phyloP scores from a whole-genome alignment of 64 coral and sea anemone genomes.

The Catalaphyllia jardinei region DNA sequence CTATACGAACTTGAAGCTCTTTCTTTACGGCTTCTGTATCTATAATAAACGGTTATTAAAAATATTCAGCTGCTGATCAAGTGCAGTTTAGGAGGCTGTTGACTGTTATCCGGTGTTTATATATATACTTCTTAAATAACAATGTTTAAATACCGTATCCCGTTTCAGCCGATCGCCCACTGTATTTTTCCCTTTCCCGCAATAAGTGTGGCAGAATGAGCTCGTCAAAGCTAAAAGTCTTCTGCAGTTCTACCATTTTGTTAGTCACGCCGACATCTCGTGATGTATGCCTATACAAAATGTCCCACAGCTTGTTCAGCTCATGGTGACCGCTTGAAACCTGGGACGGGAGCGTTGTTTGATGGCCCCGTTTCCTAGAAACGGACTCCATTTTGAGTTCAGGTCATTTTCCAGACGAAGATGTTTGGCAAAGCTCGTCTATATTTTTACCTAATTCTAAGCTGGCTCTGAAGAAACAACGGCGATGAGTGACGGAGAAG shows the following conservation, averaged over 20 bases:
- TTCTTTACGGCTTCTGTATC: constrained; percentile 43
- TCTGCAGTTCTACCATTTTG: constrained; percentile 69
- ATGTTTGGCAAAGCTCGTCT: neutral
- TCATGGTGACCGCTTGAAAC: neutral
- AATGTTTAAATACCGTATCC: constrained; percentile 51
- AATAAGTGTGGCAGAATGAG: constrained; percentile 75
- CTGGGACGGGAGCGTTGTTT: constrained; percentile 21
- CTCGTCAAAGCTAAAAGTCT: constrained; percentile 80
- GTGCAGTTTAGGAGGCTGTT: neutral
- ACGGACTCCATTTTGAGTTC: neutral
- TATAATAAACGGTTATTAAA: neutral
- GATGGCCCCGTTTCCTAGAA: constrained; percentile 25
- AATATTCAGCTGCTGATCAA: neutral
- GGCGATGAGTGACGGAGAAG: constrained; percentile 88
- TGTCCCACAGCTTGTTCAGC: neutral
- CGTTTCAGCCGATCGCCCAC: constrained; percentile 21
- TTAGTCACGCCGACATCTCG: neutral
- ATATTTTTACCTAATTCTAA: neutral
- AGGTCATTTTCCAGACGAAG: neutral
- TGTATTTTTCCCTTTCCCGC: constrained; percentile 58
- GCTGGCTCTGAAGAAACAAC: neutral
- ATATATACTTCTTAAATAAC: neutral
- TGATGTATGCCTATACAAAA: neutral
- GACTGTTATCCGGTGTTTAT: neutral
- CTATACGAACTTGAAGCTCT: constrained; percentile 69